Percentiles rank a stretch among this genome's conserved stretches.
Conservation (phyloP, 1,140 invertebrate genomes). For the Asbolus verrucosus region DNA sequence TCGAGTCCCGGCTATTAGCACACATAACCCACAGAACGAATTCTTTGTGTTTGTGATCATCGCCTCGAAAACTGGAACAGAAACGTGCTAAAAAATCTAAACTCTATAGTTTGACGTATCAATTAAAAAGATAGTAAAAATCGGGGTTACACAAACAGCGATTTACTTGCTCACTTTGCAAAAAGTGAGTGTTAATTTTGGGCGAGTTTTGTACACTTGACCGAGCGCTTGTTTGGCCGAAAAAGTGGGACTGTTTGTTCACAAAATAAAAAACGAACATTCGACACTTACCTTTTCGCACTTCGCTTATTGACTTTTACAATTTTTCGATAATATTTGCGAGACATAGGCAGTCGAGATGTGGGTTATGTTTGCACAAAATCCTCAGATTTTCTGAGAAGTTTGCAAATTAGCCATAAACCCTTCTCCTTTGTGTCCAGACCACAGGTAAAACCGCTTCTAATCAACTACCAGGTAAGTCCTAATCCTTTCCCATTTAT, state of each 20-base stretch:
- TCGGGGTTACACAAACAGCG: constrained; percentile 9
- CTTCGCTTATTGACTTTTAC: constrained; percentile 9
- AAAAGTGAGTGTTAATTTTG: constrained; percentile 32
- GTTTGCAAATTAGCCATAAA: constrained; percentile 8
- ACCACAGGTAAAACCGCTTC: constrained; percentile 21
- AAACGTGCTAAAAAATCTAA: constrained; percentile 37
- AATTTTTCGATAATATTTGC: background rate
- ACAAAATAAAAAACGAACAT: background rate
- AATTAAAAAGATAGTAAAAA: constrained; percentile 37
- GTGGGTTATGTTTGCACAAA: too few relatives aligned
- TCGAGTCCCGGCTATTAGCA: background rate
- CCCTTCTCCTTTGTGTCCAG: constrained; percentile 1
- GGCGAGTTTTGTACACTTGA: background rate
- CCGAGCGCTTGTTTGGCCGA: constrained; percentile 1
- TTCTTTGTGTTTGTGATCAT: constrained; percentile 5
- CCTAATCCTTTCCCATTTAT: constrained; percentile 32
- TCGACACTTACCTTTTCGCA: background rate
- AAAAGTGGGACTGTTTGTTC: background rate
- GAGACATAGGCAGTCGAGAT: too few relatives aligned
- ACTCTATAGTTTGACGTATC: constrained; percentile 22
- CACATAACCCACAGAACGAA: constrained; percentile 19
- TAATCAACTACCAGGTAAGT: constrained; percentile 28
- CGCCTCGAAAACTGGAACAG: background rate
- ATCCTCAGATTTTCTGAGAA: background rate
- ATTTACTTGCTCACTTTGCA: constrained; percentile 13